A percentile compares a stretch with the other conserved stretches of the same genome.
phyloP scores from a whole-genome alignment of 2,113 vertebrate genomes.

The Podilymbus podiceps region DNA sequence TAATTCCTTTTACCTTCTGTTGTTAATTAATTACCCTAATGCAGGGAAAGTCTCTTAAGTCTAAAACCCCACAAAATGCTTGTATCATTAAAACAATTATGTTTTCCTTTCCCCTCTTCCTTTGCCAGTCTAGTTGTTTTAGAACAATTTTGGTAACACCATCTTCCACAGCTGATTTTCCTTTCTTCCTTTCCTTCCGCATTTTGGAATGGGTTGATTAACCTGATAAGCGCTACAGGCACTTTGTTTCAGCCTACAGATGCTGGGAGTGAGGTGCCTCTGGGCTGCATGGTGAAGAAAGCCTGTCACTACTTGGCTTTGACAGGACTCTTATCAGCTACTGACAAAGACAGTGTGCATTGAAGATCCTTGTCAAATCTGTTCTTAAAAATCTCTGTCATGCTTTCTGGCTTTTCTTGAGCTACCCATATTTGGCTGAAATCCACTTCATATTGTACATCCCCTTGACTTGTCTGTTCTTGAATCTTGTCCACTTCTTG shows the following conservation, averaged over 20 bases:
- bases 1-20: constrained; percentile 27
- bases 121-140: background rate
- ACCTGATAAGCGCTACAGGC: background rate
- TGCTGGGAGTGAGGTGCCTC: background rate
- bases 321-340: constrained; percentile 8
- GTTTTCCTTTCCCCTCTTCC: background rate
- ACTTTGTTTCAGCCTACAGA: background rate
- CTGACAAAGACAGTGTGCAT: background rate
- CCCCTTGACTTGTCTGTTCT: constrained; percentile 9
- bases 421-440: background rate
- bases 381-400: constrained; percentile 16
- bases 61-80: background rate
- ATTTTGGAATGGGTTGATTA: background rate
- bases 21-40: constrained; percentile 29
- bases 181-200: too few species aligned
- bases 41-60: background rate
- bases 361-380: constrained; percentile 49
- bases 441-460: background rate
- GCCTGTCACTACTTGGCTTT: constrained; percentile 33
- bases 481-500: constrained; percentile 46
- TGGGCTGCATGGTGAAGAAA: background rate
- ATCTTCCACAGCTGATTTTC: background rate
- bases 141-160: background rate
- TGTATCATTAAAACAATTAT: background rate
- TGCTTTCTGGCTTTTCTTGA: background rate